phyloP scores from a whole-genome alignment of 2,888 invertebrate species.

The Sinodicranocentrus sp. region DNA sequence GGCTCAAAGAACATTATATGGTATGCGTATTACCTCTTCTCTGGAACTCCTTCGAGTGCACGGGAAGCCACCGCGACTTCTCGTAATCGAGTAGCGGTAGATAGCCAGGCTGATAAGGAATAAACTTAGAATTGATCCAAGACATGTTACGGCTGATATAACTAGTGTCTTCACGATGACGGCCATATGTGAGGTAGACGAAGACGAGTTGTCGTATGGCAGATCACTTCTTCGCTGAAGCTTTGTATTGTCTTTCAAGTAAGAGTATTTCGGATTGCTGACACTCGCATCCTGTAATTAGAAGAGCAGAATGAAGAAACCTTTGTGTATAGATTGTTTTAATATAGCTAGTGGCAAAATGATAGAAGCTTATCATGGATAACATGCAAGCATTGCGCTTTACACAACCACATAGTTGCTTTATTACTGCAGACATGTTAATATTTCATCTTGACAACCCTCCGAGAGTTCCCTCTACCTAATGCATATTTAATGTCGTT shows the following conservation, averaged over 20 bases:
- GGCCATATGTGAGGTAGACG: constrained; percentile 53
- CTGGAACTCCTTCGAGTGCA: constrained; percentile 48
- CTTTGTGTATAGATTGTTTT: too few relatives aligned
- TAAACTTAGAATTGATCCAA: constrained; percentile 73
- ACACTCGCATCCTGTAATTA: constrained; percentile 36
- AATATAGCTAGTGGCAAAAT: neutral
- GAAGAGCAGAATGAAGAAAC: constrained; percentile 3
- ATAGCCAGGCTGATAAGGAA: constrained; percentile 71
- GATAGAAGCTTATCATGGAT: neutral
- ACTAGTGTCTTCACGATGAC: constrained; percentile 76
- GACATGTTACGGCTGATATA: constrained; percentile 75
- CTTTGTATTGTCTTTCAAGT: constrained; percentile 64
- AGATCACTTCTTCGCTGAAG: constrained; percentile 36
- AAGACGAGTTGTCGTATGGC: constrained; percentile 52
- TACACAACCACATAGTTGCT: constrained; percentile 34
- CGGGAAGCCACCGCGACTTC: constrained; percentile 47
- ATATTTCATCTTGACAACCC: constrained; percentile 59
- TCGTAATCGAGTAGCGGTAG: constrained; percentile 67
- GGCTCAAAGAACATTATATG: neutral
- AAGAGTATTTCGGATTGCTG: constrained; percentile 62
- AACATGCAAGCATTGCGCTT: neutral
- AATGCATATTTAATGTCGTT: constrained; percentile 65
- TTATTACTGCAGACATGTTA: constrained; percentile 66
- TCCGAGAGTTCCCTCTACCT: constrained; percentile 51
- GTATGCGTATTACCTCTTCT: constrained; percentile 56